phyloP scores from a whole-genome alignment of 2,113 vertebrate genomes.

The Lamprologus sp. region DNA sequence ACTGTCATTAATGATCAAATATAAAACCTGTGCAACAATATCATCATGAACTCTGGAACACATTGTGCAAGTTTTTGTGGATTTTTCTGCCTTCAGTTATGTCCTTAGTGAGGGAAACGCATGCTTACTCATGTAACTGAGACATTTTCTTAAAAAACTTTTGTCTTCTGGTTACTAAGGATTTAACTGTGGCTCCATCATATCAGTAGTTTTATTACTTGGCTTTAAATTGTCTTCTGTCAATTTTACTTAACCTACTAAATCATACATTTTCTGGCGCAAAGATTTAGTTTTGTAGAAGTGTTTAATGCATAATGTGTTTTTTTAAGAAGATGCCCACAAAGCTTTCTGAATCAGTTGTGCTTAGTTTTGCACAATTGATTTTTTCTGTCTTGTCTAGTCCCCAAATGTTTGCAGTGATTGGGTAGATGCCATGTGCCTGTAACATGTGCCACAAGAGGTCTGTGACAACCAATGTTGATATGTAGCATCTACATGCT shows the following conservation, averaged over 20 bases:
- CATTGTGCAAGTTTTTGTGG: not conserved
- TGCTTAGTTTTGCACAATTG: not conserved
- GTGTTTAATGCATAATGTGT: not conserved
- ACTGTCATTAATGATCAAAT: not conserved
- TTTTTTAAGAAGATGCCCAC: not conserved
- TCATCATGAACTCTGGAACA: accelerated
- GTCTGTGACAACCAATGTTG: constrained; percentile 14
- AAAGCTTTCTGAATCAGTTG: not conserved
- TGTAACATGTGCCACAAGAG: constrained; percentile 21
- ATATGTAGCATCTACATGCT: constrained; percentile 42
- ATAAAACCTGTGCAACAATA: not conserved
- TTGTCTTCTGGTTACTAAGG: not conserved
- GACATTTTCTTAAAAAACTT: not conserved
- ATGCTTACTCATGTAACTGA: not conserved
- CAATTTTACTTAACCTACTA: not conserved
- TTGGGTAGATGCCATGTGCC: not conserved
- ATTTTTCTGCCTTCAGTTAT: not conserved
- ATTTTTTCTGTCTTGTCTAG: not conserved
- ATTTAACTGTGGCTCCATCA: not conserved
- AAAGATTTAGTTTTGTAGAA: not conserved
- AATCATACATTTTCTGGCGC: not conserved
- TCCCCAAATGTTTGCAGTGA: not conserved
- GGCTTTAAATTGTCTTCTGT: not conserved
- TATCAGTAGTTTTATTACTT: not conserved
- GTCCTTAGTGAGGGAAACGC: not conserved